Conservation (phyloP, 2,797 vertebrate genomes). For the Pseudochromis fuscus region DNA sequence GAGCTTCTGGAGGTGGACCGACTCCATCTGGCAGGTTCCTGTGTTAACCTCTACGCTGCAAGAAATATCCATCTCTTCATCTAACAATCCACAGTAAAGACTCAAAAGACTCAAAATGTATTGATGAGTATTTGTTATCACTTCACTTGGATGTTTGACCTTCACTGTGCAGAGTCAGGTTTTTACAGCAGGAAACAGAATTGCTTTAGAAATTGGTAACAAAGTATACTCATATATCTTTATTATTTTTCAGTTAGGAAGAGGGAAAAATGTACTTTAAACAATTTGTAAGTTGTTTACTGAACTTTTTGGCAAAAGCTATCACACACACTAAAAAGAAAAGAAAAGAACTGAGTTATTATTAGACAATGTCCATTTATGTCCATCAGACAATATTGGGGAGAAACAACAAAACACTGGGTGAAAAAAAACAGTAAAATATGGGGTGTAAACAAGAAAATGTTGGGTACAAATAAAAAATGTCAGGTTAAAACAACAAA, state of each 20-base stretch:
- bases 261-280: neutral
- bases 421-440: too few species aligned
- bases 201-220: neutral
- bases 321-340: too few species aligned
- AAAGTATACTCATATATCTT: neutral
- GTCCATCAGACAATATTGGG: too few species aligned
- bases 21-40: slow-evolving; percentile 37
- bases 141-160: neutral
- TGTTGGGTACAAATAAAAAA: too few species aligned
- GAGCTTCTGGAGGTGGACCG: slow-evolving; percentile 31
- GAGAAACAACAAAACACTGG: too few species aligned
- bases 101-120: neutral
- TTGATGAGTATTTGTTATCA: slow-evolving; percentile 1
- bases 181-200: neutral
- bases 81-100: slow-evolving; percentile 8
- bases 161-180: neutral
- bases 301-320: neutral
- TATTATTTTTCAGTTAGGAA: neutral
- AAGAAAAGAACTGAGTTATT: too few species aligned
- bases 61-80: neutral
- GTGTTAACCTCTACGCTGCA: slow-evolving; percentile 11
- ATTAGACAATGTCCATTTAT: too few species aligned
- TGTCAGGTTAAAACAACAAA: too few species aligned
- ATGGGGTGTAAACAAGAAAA: too few species aligned
- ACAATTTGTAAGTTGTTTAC: neutral